Evolutionary conservation across 2,888 invertebrate genomes (phyloP).

Genomic region (Melangyna quadrimaculata): DNA sequence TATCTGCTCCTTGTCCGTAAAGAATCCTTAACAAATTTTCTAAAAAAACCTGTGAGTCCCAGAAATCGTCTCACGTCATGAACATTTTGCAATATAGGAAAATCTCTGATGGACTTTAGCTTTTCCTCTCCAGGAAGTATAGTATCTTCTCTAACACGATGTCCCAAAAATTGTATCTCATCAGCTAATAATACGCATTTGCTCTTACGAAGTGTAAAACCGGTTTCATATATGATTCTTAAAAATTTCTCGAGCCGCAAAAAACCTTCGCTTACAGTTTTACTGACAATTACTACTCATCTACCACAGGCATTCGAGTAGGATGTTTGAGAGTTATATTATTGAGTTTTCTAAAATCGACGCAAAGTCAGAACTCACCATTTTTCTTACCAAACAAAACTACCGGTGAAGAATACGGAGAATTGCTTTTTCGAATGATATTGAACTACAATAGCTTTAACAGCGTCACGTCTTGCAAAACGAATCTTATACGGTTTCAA

Average conservation of each 20-base stretch:
- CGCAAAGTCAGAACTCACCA: too few relatives aligned
- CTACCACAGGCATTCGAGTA: neutral
- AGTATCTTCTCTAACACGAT: neutral
- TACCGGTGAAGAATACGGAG: neutral
- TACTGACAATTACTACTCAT: too few relatives aligned
- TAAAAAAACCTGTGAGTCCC: conserved; percentile 63
- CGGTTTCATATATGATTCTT: neutral
- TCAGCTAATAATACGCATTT: too few relatives aligned
- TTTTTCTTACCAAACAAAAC: neutral
- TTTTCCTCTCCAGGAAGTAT: neutral
- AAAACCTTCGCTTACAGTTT: neutral
- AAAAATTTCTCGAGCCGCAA: neutral
- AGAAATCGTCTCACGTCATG: conserved; percentile 57
- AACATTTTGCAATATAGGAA: neutral
- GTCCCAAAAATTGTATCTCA: too few relatives aligned
- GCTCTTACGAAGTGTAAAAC: too few relatives aligned
- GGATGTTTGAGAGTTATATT: neutral
- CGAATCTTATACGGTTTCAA: too few relatives aligned
- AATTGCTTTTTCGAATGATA: neutral
- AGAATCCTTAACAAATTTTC: conserved; percentile 62
- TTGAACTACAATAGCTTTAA: neutral
- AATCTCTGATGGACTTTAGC: neutral
- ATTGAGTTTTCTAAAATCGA: neutral
- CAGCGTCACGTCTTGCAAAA: too few relatives aligned
- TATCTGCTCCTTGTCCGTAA: conserved; percentile 29